phyloP scores from a whole-genome alignment of 2,113 vertebrate genomes.

The Cisticola juncidis region DNA sequence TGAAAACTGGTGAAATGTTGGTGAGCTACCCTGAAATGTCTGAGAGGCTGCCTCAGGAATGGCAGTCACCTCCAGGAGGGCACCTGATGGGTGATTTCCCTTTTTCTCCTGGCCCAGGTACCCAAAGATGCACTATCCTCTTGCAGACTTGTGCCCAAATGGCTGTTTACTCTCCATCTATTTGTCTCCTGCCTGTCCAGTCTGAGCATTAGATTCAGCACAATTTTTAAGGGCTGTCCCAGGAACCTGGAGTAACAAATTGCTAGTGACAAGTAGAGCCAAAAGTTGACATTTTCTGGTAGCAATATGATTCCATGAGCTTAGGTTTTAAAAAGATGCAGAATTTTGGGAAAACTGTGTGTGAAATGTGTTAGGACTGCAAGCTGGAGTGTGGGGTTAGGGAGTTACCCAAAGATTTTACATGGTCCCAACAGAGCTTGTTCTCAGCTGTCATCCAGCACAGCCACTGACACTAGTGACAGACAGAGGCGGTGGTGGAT shows the following conservation, averaged over 20 bases:
- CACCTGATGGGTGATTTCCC: neutral
- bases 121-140: rapidly evolving
- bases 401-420: neutral
- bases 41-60: neutral
- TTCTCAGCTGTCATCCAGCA: neutral
- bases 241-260: neutral
- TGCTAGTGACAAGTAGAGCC: neutral
- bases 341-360: neutral
- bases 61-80: rapidly evolving
- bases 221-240: neutral
- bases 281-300: neutral
- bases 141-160: neutral
- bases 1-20: neutral
- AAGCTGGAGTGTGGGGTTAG: neutral
- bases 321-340: neutral
- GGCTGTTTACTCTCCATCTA: neutral
- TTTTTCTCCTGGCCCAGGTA: neutral
- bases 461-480: rapidly evolving
- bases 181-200: neutral
- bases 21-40: neutral
- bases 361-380: neutral
- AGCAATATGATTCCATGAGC: neutral
- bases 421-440: neutral
- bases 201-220: rapidly evolving
- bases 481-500: neutral